These are phyloP conservation scores for Aleiodes leptofemur DNA, from an alignment of 2,888 invertebrate genomes.

Conservation along the genomic window DNA sequence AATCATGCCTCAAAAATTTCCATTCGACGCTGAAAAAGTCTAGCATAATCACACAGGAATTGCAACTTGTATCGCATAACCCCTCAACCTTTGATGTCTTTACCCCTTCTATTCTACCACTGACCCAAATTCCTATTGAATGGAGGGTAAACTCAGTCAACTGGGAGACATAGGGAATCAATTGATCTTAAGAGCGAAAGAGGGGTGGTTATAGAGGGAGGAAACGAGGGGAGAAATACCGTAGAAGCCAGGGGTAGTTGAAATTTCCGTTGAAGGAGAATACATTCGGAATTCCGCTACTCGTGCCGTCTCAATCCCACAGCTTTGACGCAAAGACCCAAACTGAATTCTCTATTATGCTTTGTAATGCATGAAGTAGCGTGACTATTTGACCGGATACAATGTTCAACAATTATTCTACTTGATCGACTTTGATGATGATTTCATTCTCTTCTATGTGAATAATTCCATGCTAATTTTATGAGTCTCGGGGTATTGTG, in stretches of 20 bases:
- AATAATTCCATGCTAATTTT: not conserved
- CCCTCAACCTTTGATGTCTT: too few species aligned
- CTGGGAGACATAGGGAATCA: conserved; percentile 15
- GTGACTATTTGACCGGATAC: not conserved
- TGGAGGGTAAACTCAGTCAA: not conserved
- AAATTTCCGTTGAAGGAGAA: conserved; percentile 28
- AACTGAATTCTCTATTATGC: conserved; percentile 16
- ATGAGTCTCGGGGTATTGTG: not conserved
- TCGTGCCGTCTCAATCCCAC: conserved; percentile 1
- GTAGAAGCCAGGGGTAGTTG: conserved; percentile 1
- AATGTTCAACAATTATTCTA: conserved; percentile 8
- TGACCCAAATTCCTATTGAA: too few species aligned
- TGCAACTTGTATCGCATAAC: too few species aligned
- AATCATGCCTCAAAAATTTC: too few species aligned
- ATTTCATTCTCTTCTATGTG: not conserved
- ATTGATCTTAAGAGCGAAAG: conserved; percentile 17
- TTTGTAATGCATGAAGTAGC: conserved; percentile 6
- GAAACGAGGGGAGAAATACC: conserved; percentile 20
- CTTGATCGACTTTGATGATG: not conserved
- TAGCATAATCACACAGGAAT: too few species aligned
- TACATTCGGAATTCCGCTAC: conserved; percentile 19
- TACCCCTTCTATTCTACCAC: too few species aligned
- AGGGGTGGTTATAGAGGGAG: not conserved
- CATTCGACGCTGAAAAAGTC: too few species aligned
- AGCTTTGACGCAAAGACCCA: conserved; percentile 25